A percentile compares a stretch with the other conserved stretches of the same genome.
phyloP scores from a whole-genome alignment of 2,797 vertebrate genomes.

The Tapirus indicus region DNA sequence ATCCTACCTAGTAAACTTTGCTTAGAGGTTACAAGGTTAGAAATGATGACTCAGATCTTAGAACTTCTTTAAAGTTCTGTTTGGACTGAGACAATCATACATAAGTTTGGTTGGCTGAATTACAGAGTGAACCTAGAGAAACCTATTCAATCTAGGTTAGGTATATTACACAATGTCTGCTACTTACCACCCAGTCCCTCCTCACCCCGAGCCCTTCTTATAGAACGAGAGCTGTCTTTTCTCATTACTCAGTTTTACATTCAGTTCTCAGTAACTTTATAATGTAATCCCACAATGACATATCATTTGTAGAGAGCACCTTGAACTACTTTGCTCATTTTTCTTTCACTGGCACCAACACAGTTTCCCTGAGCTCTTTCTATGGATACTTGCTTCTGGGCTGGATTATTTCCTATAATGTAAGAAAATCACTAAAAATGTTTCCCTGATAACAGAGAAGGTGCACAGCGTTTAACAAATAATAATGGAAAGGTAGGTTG shows the following conservation, averaged over 20 bases:
- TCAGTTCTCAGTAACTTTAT: background rate
- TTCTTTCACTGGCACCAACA: background rate
- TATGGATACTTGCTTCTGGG: background rate
- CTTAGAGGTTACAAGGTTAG: background rate
- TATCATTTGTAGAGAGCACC: background rate
- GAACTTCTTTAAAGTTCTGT: background rate
- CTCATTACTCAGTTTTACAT: background rate
- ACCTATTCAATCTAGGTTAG: background rate
- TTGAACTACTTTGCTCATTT: background rate
- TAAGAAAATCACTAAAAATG: background rate
- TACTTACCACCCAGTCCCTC: fast-evolving
- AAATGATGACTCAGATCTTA: background rate
- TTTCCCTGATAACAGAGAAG: background rate
- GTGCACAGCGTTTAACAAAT: background rate
- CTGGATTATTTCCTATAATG: background rate
- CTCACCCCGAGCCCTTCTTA: no score
- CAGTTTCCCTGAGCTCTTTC: background rate
- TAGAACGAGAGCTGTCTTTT: background rate
- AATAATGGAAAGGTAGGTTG: background rate
- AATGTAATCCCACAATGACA: background rate
- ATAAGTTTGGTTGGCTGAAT: background rate
- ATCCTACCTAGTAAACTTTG: background rate
- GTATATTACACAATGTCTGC: no score
- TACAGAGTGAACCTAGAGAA: background rate
- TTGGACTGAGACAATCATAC: background rate